Conservation (phyloP, 2,888 invertebrate genomes). For the Endomychus coccineus region DNA sequence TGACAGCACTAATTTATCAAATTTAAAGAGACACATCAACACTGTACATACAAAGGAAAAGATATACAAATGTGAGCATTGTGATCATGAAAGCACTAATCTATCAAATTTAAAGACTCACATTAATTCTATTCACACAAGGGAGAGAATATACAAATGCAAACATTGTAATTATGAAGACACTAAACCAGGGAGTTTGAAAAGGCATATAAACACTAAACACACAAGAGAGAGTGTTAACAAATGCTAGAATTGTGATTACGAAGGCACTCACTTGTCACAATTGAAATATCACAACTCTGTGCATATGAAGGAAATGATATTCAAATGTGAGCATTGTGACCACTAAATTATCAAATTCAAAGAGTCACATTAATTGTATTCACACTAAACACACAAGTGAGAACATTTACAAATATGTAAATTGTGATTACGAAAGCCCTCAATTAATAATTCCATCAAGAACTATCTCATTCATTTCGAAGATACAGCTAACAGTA, state of each 20-base stretch:
- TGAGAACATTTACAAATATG: conserved; percentile 1
- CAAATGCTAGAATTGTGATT: conserved; percentile 1
- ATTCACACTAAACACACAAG: conserved; percentile 6
- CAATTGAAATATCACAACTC: not conserved
- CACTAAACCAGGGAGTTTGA: not conserved
- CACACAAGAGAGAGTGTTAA: not conserved
- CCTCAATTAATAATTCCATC: not conserved
- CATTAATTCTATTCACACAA: not conserved
- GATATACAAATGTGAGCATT: not conserved
- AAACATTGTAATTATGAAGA: not conserved
- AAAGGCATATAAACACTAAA: not conserved
- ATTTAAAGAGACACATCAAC: not conserved
- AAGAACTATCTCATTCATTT: too few relatives aligned
- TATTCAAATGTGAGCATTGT: not conserved
- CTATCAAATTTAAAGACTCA: not conserved
- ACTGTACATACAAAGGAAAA: not conserved
- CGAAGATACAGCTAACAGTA: too few relatives aligned
- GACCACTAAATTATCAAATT: not conserved
- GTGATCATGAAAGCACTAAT: not conserved
- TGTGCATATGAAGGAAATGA: conserved; percentile 1
- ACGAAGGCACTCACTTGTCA: not conserved
- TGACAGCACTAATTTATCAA: not conserved
- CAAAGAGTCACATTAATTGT: not conserved
- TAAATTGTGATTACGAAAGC: not conserved
- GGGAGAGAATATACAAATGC: not conserved